phyloP scores from a whole-genome alignment of 2,113 vertebrate species.

The Cyprinodon tularosa region DNA sequence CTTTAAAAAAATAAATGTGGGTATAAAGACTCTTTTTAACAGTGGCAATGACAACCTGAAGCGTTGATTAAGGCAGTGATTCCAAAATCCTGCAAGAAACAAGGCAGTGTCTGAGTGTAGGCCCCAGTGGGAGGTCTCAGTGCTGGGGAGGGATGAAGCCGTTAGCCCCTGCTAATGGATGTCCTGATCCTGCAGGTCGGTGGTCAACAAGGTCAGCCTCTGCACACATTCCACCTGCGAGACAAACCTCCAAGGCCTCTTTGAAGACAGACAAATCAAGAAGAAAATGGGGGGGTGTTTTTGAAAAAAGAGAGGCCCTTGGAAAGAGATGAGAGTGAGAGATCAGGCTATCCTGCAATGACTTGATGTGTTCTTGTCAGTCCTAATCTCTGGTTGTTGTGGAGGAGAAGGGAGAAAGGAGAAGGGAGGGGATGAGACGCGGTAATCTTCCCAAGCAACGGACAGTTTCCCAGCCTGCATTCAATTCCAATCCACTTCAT shows the following conservation, averaged over 20 bases:
- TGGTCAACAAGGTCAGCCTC: slow-evolving; percentile 39
- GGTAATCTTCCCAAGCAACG: slow-evolving; percentile 57
- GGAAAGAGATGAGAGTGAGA: slow-evolving; percentile 44
- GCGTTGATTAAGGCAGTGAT: slow-evolving; percentile 16
- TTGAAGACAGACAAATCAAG: slow-evolving; percentile 18
- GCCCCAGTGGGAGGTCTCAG: slow-evolving; percentile 40
- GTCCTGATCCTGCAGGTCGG: slow-evolving; percentile 43
- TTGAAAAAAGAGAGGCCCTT: slow-evolving; percentile 40
- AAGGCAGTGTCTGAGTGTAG: slow-evolving; percentile 10
- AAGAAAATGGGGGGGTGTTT: slow-evolving; percentile 10
- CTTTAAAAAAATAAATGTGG: background rate
- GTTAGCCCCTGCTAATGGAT: slow-evolving; percentile 50
- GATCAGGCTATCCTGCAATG: slow-evolving; percentile 64
- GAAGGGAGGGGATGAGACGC: slow-evolving; percentile 18
- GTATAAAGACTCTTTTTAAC: slow-evolving; percentile 8
- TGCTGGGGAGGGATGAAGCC: slow-evolving; percentile 27
- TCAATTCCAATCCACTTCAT: slow-evolving; percentile 60
- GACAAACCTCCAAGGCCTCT: slow-evolving; percentile 17
- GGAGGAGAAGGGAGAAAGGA: slow-evolving; percentile 31
- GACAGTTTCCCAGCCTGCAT: slow-evolving; percentile 42
- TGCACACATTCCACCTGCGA: slow-evolving; percentile 33
- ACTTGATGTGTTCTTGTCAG: slow-evolving; percentile 72
- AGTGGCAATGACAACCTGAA: background rate
- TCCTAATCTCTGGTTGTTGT: slow-evolving; percentile 68
- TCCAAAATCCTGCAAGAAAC: slow-evolving; percentile 10